Evolutionary conservation across 1,140 invertebrate genomes (phyloP), one percentile per base, ranked within the genome.

Genomic region (Procambarus virginalis): DNA sequence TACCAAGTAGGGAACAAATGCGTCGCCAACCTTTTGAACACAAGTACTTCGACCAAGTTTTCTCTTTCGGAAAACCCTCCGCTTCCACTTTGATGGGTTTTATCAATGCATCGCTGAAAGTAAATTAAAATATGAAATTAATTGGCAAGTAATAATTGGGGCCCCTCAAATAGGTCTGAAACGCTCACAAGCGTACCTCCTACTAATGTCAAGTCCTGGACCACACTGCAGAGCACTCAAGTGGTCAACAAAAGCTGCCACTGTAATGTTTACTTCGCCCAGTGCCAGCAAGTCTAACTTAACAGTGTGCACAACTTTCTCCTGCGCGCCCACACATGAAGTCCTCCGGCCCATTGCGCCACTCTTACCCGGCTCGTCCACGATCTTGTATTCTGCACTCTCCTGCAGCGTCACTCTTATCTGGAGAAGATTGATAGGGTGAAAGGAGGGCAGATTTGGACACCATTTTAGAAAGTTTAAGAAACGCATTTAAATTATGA

Each of bases 21-120:
- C 14, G 22, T 51, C 8, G 9, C 55, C 51, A 17, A 60, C 79
- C 79, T 81, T 81, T 34, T 9, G 79, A 22, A 77, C 96, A 96
- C 3, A 96, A 93, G 64, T 96, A 94, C 0, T 94, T 94, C 0
- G 95, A 96, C 46, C 94, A 94, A 3, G 95, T 94, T 64, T 95
- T 94, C 85, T 96, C 94, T 0, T 95, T 93, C 0, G 95, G 95
- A 14, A 95, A 94, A 2, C 96, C 96, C 93, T 96, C 96, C 3
- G 95, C 95, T 70, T 95, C 94, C 0, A 96, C 95, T 4, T 95
- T 92, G 12, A 96, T 94, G 49, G 95, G 93, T 82, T 96, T 95
- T 3, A 95, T 93, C 4, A 96, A 94, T 68, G 94, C 94, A 90
- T 96, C 96, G 83, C 95, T 86, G 76, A 8, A 46, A 48, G 20